Conservation (phyloP, 2,888 invertebrate species). For the Andrena hattorfiana region DNA sequence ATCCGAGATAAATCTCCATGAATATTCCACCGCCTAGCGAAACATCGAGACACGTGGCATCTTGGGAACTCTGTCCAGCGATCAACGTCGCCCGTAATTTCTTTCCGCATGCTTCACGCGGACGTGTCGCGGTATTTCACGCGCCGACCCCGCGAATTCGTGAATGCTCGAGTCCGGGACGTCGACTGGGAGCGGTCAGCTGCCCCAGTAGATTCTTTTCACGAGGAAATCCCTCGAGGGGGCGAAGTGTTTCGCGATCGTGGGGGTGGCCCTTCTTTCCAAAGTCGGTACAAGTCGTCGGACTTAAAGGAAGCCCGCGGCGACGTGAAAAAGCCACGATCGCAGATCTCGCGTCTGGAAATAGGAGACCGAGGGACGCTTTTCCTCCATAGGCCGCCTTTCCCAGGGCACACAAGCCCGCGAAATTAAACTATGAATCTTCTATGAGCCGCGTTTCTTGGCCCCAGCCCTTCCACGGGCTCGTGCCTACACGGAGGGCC, state of each 20-base stretch:
- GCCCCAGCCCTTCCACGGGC: background rate
- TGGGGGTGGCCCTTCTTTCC: conserved; percentile 4
- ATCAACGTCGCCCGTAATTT: background rate
- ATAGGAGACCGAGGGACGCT: conserved; percentile 36
- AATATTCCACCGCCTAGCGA: conserved; percentile 13
- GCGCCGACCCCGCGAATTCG: background rate
- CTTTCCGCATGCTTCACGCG: background rate
- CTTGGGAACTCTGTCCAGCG: no score
- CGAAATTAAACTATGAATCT: conserved; percentile 78
- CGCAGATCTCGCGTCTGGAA: conserved; percentile 42
- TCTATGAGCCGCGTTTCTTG: conserved; percentile 70
- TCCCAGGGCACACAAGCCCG: conserved; percentile 61
- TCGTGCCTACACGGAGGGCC: conserved; percentile 7
- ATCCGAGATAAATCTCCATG: background rate
- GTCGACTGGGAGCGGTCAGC: conserved; percentile 6
- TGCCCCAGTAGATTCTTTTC: conserved; percentile 21
- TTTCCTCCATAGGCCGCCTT: conserved; percentile 38
- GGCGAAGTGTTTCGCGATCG: conserved; percentile 10
- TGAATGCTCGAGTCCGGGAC: conserved; percentile 12
- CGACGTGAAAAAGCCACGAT: conserved; percentile 51
- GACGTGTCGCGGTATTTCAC: background rate
- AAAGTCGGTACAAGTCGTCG: conserved; percentile 6
- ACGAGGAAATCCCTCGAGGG: conserved; percentile 15
- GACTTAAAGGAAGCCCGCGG: conserved; percentile 56
- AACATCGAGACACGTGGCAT: no score